phyloP scores from a whole-genome alignment of 2,888 invertebrate species.

The Machimus atricapillus region DNA sequence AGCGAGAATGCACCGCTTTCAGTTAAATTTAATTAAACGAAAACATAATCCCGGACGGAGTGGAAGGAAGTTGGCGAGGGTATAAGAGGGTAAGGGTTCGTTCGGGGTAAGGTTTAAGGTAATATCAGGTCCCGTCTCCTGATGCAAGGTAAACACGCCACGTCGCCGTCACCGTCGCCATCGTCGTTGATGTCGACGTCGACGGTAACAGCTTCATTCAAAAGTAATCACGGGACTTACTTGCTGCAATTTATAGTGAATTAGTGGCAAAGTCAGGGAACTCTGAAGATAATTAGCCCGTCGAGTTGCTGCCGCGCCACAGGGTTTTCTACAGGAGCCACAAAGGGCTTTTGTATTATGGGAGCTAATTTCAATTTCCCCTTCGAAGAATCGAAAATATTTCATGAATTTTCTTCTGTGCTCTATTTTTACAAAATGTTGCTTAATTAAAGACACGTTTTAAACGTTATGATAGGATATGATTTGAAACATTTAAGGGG shows the following conservation, averaged over 20 bases:
- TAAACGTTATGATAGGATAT: no score
- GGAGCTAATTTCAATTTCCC: background rate
- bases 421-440: background rate
- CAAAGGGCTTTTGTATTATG: background rate
- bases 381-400: background rate
- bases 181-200: background rate
- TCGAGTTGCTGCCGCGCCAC: background rate
- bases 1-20: constrained; percentile 12
- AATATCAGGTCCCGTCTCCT: background rate
- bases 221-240: background rate
- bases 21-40: constrained; percentile 17
- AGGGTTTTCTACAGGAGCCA: background rate
- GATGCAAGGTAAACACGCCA: background rate
- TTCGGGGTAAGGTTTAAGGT: background rate
- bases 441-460: background rate
- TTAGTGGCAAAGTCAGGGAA: background rate
- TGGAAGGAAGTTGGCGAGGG: background rate
- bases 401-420: background rate
- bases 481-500: no score
- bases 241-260: background rate
- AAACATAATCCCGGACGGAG: background rate
- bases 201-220: background rate
- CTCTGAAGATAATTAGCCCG: background rate
- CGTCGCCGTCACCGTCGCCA: background rate
- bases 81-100: background rate